Base-by-base conservation (phyloP, 2,113 vertebrate species). In the Centropus unirufus region DNA sequence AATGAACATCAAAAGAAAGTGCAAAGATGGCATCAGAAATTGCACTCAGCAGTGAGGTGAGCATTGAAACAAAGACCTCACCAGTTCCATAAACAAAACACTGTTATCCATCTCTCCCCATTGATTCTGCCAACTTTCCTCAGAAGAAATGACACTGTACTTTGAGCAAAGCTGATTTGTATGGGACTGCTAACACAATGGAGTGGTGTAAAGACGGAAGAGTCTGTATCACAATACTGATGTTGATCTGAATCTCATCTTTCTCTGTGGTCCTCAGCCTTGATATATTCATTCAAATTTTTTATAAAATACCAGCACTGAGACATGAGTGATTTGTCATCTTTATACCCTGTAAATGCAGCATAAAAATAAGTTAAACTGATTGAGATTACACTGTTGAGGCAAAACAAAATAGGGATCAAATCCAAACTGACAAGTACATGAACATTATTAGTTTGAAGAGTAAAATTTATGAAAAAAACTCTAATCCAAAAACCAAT, bases 371-470 rank as follows among this genome's bases (percentile, higher is more conserved):
- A 94, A 96, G 73, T 93, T 91, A 93, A 86, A 67, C 95, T 83
- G 63, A 96, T 96, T 94, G 78, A 96, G 85, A 93, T 87, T 92
- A 81, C 62, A 66, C 95, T 97, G 91, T 89, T 97, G 87, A 90
- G 61, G 75, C 39, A 93, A 95, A 95, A 94, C 77, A 97, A 97
- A 97, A 96, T 85, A 93, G 91, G 93, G 72, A 95, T 97, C 94
- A 97, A 93, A 92, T 97, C 94, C 87, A 90, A 94, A 87, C 69
- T 94, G 96, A 96, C 76, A 95, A 74, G 92, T 95, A 96, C 82
- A 96, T 96, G 90, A 92, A 95, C 96, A 96, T 96, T 97, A 96
- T 96, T 92, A 96, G 91, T 96, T 95, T 83, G 93, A 94, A 90
- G 75, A 90, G 73, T 83, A 61, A 95, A 58, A 97, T 73, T 76